phyloP scores from a whole-genome alignment of 2,888 invertebrate species.

The Altica lythri region DNA sequence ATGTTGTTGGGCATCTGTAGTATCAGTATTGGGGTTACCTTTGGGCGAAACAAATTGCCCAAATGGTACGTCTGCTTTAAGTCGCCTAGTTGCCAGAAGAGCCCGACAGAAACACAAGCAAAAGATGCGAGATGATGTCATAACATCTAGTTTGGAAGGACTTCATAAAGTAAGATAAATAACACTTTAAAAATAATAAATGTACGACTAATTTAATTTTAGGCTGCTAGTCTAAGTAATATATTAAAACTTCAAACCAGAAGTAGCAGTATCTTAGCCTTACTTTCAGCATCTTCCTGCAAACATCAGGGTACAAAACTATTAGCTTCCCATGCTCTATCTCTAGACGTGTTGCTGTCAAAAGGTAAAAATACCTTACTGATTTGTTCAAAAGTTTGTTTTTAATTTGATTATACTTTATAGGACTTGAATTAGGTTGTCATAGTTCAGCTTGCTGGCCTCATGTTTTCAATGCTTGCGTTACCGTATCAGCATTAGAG shows the following conservation, averaged over 20 bases:
- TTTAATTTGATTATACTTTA: too few relatives aligned
- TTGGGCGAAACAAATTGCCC: conserved; percentile 61
- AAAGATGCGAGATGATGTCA: conserved; percentile 74
- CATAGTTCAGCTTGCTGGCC: conserved; percentile 95
- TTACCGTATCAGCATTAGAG: conserved; percentile 90
- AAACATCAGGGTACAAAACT: conserved; percentile 78
- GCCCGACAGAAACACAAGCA: conserved; percentile 61
- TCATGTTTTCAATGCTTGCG: conserved; percentile 91
- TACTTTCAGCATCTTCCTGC: conserved; percentile 88
- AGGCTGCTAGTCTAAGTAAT: conserved; percentile 89
- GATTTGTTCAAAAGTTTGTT: too few relatives aligned
- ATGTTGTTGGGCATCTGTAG: conserved; percentile 91
- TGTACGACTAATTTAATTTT: conserved; percentile 35
- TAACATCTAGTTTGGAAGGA: conserved; percentile 85
- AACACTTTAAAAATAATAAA: conserved; percentile 1
- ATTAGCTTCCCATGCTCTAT: conserved; percentile 87
- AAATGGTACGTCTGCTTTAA: conserved; percentile 56
- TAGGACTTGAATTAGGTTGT: conserved; percentile 86
- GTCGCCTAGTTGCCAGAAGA: conserved; percentile 64
- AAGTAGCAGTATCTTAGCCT: conserved; percentile 86
- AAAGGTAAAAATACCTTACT: conserved; percentile 49
- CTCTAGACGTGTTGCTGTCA: conserved; percentile 85
- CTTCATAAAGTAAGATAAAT: conserved; percentile 73
- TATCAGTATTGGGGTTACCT: conserved; percentile 83
- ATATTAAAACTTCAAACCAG: conserved; percentile 85